Conservation (phyloP, 2,113 vertebrate species). For the Edolisoma coerulescens region DNA sequence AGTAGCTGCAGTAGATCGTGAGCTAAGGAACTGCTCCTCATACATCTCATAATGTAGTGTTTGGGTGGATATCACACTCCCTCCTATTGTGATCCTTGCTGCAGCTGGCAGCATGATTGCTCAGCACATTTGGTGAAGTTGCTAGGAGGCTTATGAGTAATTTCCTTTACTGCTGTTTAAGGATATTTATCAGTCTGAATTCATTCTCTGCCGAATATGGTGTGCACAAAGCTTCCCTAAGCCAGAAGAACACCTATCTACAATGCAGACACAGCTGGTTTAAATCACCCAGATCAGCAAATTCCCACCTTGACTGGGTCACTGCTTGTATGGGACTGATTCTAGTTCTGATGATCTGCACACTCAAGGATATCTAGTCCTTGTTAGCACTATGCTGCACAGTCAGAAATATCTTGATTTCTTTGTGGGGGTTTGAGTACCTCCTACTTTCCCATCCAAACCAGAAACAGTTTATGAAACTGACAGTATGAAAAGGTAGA, state of each 20-base stretch:
- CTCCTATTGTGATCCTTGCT: not conserved
- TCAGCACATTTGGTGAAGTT: not conserved
- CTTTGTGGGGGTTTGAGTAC: not conserved
- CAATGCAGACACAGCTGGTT: not conserved
- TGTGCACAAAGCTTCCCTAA: not conserved
- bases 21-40: not conserved
- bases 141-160: not conserved
- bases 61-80: not conserved
- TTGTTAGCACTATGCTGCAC: not conserved
- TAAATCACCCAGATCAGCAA: not conserved
- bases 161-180: not conserved
- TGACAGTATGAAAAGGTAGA: not conserved
- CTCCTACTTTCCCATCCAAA: not conserved
- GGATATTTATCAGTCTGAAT: not conserved
- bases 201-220: not conserved
- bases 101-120: not conserved
- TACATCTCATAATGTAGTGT: not conserved
- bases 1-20: not conserved
- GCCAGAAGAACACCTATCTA: not conserved
- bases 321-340: not conserved
- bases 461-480: not conserved
- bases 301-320: not conserved
- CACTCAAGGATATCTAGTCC: not conserved
- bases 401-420: not conserved
- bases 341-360: not conserved